These are phyloP conservation scores for Myopa tessellatipennis DNA, from an alignment of 2,888 invertebrate species.

Conservation along the genomic window DNA sequence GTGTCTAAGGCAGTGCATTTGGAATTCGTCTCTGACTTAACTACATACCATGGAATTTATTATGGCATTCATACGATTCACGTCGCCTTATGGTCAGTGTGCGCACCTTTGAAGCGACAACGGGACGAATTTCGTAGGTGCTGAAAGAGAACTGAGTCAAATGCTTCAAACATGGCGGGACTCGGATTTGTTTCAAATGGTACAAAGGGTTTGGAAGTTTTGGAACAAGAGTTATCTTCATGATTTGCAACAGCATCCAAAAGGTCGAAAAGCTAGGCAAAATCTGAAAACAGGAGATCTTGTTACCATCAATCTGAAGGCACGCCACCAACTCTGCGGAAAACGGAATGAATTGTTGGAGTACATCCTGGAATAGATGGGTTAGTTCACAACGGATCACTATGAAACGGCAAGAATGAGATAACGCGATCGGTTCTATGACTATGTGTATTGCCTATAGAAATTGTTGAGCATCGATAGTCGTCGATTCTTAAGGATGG, in stretches of 20 bases:
- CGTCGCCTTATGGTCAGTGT: conserved; percentile 30
- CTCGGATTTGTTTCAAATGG: conserved; percentile 28
- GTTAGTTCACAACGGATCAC: no score
- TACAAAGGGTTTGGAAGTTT: conserved; percentile 44
- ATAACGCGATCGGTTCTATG: no score
- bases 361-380: conserved; percentile 23
- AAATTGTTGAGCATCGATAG: no score
- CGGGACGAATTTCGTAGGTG: conserved; percentile 38
- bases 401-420: no score
- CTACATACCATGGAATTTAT: conserved; percentile 27
- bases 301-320: conserved; percentile 29
- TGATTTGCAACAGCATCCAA: conserved; percentile 42
- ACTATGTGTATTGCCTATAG: no score
- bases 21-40: neutral
- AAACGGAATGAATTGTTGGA: conserved; percentile 23
- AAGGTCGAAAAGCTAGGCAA: conserved; percentile 39
- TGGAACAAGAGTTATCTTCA: conserved; percentile 43
- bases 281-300: conserved; percentile 41
- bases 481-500: no score
- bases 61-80: conserved; percentile 40
- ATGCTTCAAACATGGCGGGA: conserved; percentile 32
- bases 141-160: conserved; percentile 29
- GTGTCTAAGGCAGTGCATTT: conserved; percentile 22
- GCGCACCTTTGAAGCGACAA: conserved; percentile 41
- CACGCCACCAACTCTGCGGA: conserved; percentile 28